phyloP scores from a whole-genome alignment of 2,797 vertebrate genomes.

The Microctenopoma steveboyesi region DNA sequence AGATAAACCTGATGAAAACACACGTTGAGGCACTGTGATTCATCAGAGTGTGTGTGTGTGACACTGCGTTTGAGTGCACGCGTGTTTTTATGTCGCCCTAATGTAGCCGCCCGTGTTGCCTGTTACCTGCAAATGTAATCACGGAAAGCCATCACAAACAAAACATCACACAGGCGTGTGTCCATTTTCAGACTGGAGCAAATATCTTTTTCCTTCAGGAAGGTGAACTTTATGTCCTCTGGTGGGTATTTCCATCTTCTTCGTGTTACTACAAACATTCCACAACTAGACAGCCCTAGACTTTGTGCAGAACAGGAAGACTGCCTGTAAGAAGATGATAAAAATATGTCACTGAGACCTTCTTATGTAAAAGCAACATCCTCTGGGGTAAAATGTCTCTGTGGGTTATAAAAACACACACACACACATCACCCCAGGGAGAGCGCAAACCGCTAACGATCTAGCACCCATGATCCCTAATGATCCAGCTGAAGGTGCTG shows the following conservation, averaged over 20 bases:
- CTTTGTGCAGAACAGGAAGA: constrained; percentile 12
- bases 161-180: constrained; percentile 3
- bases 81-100: constrained; percentile 58
- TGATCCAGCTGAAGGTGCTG: constrained; percentile 34
- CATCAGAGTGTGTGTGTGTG: constrained; percentile 37
- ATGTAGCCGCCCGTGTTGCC: constrained; percentile 66
- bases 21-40: constrained; percentile 55
- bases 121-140: constrained; percentile 68
- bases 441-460: constrained; percentile 56
- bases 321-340: constrained; percentile 11
- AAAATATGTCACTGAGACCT: constrained; percentile 10
- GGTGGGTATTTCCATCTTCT: constrained; percentile 21
- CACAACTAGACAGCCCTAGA: constrained; percentile 9
- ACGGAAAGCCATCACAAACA: constrained; percentile 61
- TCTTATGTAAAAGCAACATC: constrained; percentile 52
- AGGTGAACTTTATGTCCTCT: constrained; percentile 7
- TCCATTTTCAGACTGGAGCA: constrained; percentile 6
- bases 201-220: constrained; percentile 27
- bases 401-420: constrained; percentile 8
- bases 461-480: constrained; percentile 9
- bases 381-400: constrained; percentile 18
- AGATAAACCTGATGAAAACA: constrained; percentile 59
- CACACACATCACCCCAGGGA: constrained; percentile 5
- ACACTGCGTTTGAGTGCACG: neutral
- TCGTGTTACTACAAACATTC: constrained; percentile 64